Evolutionary conservation across 2,797 vertebrate species (phyloP), one percentile per base, ranked within the genome.

Genomic region (Melanogrammus aeglefinus): DNA sequence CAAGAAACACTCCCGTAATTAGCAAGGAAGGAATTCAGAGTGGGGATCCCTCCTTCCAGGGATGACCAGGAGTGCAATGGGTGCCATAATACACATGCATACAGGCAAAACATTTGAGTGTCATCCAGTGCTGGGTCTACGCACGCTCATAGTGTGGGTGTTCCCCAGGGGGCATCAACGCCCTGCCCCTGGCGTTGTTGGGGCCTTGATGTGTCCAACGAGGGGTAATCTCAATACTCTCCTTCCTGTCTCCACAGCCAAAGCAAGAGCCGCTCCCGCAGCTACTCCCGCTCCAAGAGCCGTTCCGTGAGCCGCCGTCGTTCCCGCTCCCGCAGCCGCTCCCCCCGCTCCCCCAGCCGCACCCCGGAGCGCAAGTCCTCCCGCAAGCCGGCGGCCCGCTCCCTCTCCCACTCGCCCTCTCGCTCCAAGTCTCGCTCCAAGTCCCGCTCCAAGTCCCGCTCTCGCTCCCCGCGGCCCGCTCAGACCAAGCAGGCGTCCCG

Each of bases 321-420:
- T 4, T 66, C 51, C 75, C 91, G 91, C n/a, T 41, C 36, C 75
- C 84, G 79, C 70, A 94, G 89, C 75, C 88, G 86, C 0, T 96
- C 96, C 78, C 93, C 95, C 77, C 93, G 95, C 16, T 96, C 96
- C 0, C 74, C 83, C 81, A 97, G 96, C 77, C 95, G 95, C 81
- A 96, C 96, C 3, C 96, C 96, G 3, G 96, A 97, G 78, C 96
- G 95, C 91, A 97, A 96, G 86, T 81, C 91, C 0, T 89, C 94
- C 0, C 86, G 81, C 79, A 91, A 91, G 76, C 88, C 90, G 1
- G 83, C 78, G 0, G 87, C 78, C 14, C 90, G 91, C 72, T 93
- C 93, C 84, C 92, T 89, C 21, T 89, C 94, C 85, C 89, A 92
- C 82, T 93, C 92, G 1, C 88, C 85, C 47, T 92, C 94, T 77